These are phyloP conservation scores for Tinea trinotella DNA, from an alignment of 2,888 invertebrate species.

Conservation along the genomic window DNA sequence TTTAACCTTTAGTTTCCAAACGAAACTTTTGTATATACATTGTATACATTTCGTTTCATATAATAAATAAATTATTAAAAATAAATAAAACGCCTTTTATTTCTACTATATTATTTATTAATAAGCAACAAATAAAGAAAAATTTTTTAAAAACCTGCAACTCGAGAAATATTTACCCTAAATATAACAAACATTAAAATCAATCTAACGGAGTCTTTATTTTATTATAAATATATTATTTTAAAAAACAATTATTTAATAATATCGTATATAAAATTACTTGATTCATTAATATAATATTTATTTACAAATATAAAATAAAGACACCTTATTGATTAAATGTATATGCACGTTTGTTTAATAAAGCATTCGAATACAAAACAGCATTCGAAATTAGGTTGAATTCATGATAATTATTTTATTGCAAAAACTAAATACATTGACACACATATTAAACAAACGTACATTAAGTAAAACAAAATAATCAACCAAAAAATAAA, in stretches of 20 bases:
- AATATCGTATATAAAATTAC: neutral
- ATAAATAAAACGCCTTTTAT: neutral
- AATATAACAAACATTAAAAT: constrained; percentile 12
- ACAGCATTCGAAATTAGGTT: neutral
- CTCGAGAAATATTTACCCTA: constrained; percentile 4
- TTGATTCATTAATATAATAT: neutral
- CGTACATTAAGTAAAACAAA: neutral
- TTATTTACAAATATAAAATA: constrained; percentile 3
- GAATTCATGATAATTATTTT: neutral
- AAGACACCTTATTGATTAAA: neutral
- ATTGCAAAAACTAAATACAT: neutral
- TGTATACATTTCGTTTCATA: constrained; percentile 10
- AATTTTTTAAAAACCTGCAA: neutral
- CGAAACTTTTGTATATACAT: neutral
- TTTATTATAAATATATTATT: constrained; percentile 8
- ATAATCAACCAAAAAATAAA: neutral
- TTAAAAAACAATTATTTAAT: neutral
- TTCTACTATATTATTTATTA: constrained; percentile 3
- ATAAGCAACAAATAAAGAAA: constrained; percentile 11
- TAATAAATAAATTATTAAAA: constrained; percentile 8
- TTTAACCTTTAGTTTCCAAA: no score
- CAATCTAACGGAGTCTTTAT: constrained; percentile 11
- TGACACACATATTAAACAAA: neutral
- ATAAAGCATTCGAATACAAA: neutral
- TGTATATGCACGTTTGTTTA: neutral